Conservation (phyloP, 2,797 vertebrate species). For the Hydrolagus colliei region DNA sequence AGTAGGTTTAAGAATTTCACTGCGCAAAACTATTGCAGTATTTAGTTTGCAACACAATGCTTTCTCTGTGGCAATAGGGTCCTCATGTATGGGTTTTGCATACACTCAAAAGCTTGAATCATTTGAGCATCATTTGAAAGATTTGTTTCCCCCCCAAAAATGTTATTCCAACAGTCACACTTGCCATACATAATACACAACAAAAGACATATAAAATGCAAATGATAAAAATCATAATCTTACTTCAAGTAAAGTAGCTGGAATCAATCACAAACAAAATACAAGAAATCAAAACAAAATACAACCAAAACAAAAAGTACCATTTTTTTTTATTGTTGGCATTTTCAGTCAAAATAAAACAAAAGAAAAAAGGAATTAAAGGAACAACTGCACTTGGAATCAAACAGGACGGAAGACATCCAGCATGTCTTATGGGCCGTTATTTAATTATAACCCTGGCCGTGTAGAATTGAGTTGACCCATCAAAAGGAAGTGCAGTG, state of each 20-base stretch:
- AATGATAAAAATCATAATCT: conserved; percentile 13
- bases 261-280: conserved; percentile 6
- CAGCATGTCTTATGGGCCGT: conserved; percentile 17
- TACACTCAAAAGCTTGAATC: background rate
- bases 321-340: conserved; percentile 23
- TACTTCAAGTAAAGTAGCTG: background rate
- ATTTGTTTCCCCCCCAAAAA: background rate
- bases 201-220: conserved; percentile 17
- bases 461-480: conserved; percentile 24
- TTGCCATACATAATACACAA: conserved; percentile 8
- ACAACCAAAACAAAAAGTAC: conserved; percentile 31
- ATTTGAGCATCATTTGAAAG: background rate
- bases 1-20: background rate
- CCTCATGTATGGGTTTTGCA: too few species aligned
- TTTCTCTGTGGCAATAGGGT: background rate
- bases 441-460: conserved; percentile 28
- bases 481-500: conserved; percentile 31
- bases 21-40: background rate
- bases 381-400: conserved; percentile 14
- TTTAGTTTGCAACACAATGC: background rate
- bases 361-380: conserved; percentile 25
- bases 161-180: background rate
- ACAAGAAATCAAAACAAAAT: conserved; percentile 19
- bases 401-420: background rate
- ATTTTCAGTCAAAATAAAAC: conserved; percentile 29